Percentiles rank a stretch among this genome's conserved stretches.
Evolutionary conservation across 2,113 vertebrate species (phyloP).

Genomic region (Osmerus mordax): DNA sequence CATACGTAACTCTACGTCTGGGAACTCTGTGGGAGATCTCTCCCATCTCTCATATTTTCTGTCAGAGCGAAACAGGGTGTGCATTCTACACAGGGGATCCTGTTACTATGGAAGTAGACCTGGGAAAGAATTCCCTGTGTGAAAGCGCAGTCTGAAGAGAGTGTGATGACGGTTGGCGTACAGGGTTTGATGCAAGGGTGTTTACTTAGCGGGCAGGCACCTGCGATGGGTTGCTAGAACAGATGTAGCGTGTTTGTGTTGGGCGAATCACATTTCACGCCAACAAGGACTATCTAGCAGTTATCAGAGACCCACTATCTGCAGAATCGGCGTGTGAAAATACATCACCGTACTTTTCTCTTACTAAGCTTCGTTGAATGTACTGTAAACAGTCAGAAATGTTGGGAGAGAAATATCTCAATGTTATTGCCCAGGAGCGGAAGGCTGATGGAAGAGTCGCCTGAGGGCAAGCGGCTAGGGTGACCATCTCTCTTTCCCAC

Average conservation of each 20-base stretch:
- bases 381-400: too few relatives aligned
- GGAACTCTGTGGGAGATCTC: slow-evolving; percentile 70
- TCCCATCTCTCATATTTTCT: slow-evolving; percentile 66
- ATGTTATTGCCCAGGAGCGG: too few relatives aligned
- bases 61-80: slow-evolving; percentile 53
- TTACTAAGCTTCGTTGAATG: too few relatives aligned
- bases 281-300: too few relatives aligned
- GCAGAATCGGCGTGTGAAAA: too few relatives aligned
- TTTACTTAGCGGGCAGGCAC: neutral
- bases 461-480: too few relatives aligned
- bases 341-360: too few relatives aligned
- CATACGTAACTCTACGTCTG: slow-evolving; percentile 66
- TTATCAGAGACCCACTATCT: too few relatives aligned
- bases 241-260: neutral
- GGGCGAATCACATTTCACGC: neutral
- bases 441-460: too few relatives aligned
- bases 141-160: slow-evolving; percentile 61
- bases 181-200: neutral
- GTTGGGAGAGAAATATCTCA: too few relatives aligned
- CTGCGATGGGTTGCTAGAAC: neutral
- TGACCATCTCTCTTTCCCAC: too few relatives aligned
- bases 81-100: slow-evolving; percentile 67
- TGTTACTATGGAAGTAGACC: slow-evolving; percentile 68
- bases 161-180: slow-evolving; percentile 49
- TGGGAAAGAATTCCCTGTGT: slow-evolving; percentile 63